Evolutionary conservation across 2,797 vertebrate species (phyloP), one percentile per base, ranked within the genome.

Genomic region (Yasuhikotakia modesta): DNA sequence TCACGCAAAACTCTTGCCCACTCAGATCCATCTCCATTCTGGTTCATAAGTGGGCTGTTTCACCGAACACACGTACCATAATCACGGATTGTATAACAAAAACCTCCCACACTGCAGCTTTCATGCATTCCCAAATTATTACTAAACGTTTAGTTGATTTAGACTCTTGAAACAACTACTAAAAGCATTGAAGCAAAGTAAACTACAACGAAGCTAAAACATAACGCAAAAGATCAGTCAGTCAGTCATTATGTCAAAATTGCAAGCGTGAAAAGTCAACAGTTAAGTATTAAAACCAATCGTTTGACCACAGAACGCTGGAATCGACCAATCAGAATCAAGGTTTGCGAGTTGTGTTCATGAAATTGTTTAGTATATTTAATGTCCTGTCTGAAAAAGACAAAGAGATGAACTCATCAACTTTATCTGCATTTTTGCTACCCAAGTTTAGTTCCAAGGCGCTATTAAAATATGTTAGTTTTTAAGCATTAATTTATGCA

Each of bases 61-160:
- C 64, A 48, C 50, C 57, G 73, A 80, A 39, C 67, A 19, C 12
- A 35, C 17, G 50, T 10, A 50, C 50, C 45, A 32, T 74, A 78
- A 77, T 84, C 66, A 73, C 78, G 68, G 69, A 78, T 78, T 76
- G 67, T 69, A 53, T 39, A 24, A 64, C 57, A 30, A 50, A 30
- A 57, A 71, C 80, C 78, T 69, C 83, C 80, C 24, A 79, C 82
- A 22, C 78, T 10, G 39, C 39, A 55, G 67, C 71, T 63, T 67
- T 76, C 64, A 77, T 77, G 57, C 22, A 48, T 1, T 7, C 12
- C 0, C 10, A 74, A 52, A 46, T 24, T n/a, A 30, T 61, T 30
- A 0, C 10, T 50, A 77, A 69, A 55, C 69, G 69, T 21, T 53
- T 76, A 52, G 2, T 27, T 39, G 35, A 48, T 52, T 46, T 64